These are phyloP conservation scores for Stenurella melanura DNA, from an alignment of 2,888 invertebrate species.

Conservation along the genomic window DNA sequence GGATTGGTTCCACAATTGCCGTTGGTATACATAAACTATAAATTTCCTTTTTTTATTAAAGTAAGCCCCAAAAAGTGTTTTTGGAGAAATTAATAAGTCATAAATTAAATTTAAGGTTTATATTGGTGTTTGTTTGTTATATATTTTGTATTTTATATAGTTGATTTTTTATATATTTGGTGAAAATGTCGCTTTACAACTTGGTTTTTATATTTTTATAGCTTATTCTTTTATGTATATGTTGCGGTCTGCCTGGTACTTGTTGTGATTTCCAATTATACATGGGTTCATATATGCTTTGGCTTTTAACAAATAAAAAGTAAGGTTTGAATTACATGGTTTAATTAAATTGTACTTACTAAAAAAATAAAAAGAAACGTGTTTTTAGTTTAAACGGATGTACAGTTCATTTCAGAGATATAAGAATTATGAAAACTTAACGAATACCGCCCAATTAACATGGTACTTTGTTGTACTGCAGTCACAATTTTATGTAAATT, in stretches of 20 bases:
- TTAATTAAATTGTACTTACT: no score
- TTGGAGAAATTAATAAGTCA: background rate
- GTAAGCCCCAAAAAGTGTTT: background rate
- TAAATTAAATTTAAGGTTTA: background rate
- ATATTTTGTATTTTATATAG: constrained; percentile 3
- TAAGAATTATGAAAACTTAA: no score
- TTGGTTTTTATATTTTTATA: constrained; percentile 17
- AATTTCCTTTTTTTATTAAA: background rate
- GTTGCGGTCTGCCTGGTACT: background rate
- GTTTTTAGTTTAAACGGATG: no score
- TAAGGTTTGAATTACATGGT: no score
- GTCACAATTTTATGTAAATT: no score
- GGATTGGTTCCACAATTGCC: background rate
- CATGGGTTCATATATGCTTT: no score
- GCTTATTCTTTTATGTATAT: background rate
- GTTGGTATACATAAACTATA: background rate
- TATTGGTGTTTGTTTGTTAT: background rate
- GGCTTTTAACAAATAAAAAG: no score
- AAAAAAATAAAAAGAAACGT: no score
- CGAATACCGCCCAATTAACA: no score
- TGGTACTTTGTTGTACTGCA: no score
- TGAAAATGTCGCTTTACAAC: background rate
- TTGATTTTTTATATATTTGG: background rate
- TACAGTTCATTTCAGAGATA: no score
- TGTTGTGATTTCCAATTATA: no score